phyloP scores from a whole-genome alignment of 2,113 vertebrate genomes.

The Podarcis muralis region DNA sequence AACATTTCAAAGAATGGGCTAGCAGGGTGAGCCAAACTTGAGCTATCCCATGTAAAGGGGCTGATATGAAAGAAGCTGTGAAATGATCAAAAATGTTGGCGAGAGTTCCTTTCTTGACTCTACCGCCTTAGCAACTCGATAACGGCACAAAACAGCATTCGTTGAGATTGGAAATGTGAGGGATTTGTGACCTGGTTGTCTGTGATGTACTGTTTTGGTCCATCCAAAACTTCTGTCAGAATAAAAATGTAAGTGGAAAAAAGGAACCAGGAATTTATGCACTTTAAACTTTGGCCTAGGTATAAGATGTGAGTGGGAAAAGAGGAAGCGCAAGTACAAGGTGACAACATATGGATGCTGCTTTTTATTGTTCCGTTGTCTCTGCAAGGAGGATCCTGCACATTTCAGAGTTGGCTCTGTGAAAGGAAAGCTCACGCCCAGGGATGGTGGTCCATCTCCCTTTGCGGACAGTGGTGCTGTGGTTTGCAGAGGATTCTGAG shows the following conservation, averaged over 20 bases:
- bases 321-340: neutral
- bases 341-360: rapidly evolving
- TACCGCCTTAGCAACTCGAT: neutral
- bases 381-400: constrained; percentile 60
- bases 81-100: rapidly evolving
- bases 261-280: neutral
- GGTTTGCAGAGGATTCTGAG: constrained; percentile 40
- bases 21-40: neutral
- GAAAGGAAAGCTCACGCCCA: constrained; percentile 57
- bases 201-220: neutral
- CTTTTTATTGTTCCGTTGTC: neutral
- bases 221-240: neutral
- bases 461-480: constrained; percentile 23
- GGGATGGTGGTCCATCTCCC: constrained; percentile 14
- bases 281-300: neutral
- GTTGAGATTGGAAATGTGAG: neutral
- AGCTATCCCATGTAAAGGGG: rapidly evolving
- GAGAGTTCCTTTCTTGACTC: neutral
- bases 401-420: constrained; percentile 65
- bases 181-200: neutral
- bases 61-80: neutral
- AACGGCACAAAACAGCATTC: too few relatives aligned
- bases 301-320: neutral
- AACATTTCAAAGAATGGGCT: neutral
- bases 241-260: neutral